phyloP scores from a whole-genome alignment of 1,140 invertebrate species.

The Brachionus paranguensis region DNA sequence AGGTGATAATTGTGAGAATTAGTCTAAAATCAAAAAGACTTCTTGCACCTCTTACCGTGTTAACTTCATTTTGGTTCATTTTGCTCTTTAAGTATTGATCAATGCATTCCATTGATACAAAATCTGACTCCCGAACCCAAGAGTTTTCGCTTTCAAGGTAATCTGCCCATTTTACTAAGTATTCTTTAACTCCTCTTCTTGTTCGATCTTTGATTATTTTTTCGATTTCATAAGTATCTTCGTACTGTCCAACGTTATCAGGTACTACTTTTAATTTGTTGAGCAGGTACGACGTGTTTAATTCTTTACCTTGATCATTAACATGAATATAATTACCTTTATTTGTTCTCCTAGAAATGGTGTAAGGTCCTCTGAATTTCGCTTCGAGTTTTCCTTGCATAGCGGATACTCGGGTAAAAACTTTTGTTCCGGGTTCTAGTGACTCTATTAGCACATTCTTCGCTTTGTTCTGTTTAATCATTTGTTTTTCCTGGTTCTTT shows the following conservation, averaged over 20 bases:
- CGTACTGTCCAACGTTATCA: background rate
- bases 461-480: background rate
- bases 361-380: background rate
- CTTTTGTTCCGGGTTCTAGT: slow-evolving; percentile 1
- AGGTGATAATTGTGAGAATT: background rate
- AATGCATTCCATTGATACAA: background rate
- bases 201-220: slow-evolving; percentile 12
- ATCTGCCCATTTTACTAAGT: slow-evolving; percentile 16
- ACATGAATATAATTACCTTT: background rate
- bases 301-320: background rate
- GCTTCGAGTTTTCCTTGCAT: background rate
- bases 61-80: background rate
- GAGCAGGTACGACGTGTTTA: background rate
- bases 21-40: background rate
- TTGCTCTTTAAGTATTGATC: background rate
- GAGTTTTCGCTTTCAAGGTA: slow-evolving; percentile 24
- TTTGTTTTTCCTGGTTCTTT: background rate
- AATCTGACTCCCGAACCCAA: slow-evolving; percentile 21
- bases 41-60: background rate
- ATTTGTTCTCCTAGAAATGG: background rate
- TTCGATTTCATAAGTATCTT: background rate
- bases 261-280: background rate
- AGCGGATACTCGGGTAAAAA: background rate
- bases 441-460: background rate
- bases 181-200: slow-evolving; percentile 8